Evolutionary conservation across 2,797 vertebrate genomes (phyloP), one percentile per base, ranked within the genome.

Genomic region (Melanotaenia maccullochi): DNA sequence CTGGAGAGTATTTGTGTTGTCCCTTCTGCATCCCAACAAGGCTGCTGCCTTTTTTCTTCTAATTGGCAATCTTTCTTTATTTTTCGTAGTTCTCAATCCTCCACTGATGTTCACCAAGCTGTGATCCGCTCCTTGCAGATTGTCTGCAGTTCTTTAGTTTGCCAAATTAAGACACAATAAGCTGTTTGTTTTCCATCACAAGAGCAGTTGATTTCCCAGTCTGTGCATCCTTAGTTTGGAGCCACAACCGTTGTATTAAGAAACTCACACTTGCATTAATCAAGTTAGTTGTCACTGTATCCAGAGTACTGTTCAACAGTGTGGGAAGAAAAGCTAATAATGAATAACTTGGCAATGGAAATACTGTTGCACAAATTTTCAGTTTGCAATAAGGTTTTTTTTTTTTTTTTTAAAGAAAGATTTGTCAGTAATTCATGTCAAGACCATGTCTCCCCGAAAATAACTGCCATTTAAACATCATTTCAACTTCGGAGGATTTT

Each of bases 71-170:
- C 33, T 76, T 71, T 47, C 22, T 49, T 52, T 4, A 25, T 36
- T 44, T 55, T 40, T 14, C 11, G 51, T n/a, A 7, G 42, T 49
- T 72, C 55, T 60, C 25, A 16, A 14, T 75, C 52, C 57, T 40
- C 62, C 18, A 3, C 47, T 66, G 33, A 64, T 28, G 32, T 76
- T 83, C 78, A 75, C 18, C 63, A 74, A 79, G 65, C 83, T 84
- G 65, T 84, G 73, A 78, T 81, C 82, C 86, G 68, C 70, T 55
- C 68, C 73, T 83, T 92, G 90, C 91, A 92, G 91, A 74, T 85
- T 82, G 89, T 75, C 90, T 89, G 89, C 87, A 93, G 57, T 67
- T 73, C 57, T 88, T 88, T 87, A 56, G 71, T 89, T 90, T 85
- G 68, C 73, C 77, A 87, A 79, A 81, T 67, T 40, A 36, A 59